Conservation (phyloP, 1,140 invertebrate genomes). For the Lasioglossum albipes region DNA sequence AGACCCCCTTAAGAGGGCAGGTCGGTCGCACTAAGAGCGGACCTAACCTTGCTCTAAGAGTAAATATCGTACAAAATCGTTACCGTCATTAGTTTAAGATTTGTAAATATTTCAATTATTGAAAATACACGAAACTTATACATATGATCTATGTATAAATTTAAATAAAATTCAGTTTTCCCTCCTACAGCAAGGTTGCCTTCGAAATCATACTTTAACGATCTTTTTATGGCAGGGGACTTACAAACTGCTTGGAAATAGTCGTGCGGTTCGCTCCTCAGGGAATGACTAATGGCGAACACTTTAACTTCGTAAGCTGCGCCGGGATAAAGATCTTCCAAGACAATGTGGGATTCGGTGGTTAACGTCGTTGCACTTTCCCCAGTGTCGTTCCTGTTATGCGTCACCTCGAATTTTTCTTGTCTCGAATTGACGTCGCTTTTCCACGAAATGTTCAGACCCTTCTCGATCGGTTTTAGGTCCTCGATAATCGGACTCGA, state of each 20-base stretch:
- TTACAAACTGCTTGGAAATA: constrained; percentile 94
- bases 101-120: too few species aligned
- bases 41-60: too few species aligned
- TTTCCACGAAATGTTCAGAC: constrained; percentile 95
- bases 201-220: too few species aligned
- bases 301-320: constrained; percentile 94
- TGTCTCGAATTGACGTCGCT: constrained; percentile 94
- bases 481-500: constrained; percentile 94
- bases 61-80: too few species aligned
- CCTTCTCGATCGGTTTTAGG: constrained; percentile 86
- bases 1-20: too few species aligned
- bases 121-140: too few species aligned
- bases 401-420: constrained; percentile 92
- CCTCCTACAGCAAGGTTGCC: too few species aligned
- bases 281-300: constrained; percentile 91
- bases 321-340: constrained; percentile 90
- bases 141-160: too few species aligned
- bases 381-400: constrained; percentile 89
- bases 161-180: too few species aligned
- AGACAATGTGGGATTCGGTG: constrained; percentile 87
- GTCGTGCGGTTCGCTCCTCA: constrained; percentile 91
- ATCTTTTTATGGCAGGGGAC: constrained; percentile 73
- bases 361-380: constrained; percentile 82
- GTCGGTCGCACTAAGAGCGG: too few species aligned
- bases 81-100: too few species aligned